Conservation (phyloP, 2,797 vertebrate genomes). For the Denticeps clupeoides region DNA sequence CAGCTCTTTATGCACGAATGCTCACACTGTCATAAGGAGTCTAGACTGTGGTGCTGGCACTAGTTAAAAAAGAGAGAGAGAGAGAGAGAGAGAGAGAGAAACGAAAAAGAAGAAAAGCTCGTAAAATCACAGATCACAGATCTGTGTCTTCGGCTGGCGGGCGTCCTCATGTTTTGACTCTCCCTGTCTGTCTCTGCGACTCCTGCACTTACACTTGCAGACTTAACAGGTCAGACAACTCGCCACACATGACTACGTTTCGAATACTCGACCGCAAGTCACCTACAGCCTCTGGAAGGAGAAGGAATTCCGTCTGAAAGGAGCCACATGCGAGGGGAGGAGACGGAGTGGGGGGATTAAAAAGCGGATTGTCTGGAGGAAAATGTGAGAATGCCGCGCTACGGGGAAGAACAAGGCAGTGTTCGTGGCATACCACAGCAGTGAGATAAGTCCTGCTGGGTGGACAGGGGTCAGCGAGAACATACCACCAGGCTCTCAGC, state of each 20-base stretch:
- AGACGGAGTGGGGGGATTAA: constrained; percentile 21
- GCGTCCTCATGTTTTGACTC: neutral
- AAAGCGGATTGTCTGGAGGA: constrained; percentile 23
- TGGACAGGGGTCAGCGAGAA: constrained; percentile 24
- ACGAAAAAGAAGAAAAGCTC: too few species aligned
- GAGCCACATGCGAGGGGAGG: constrained; percentile 16
- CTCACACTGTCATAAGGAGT: neutral
- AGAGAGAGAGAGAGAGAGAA: too few species aligned
- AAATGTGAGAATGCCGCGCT: constrained; percentile 18
- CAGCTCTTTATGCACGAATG: neutral
- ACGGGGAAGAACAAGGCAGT: constrained; percentile 19
- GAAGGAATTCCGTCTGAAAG: constrained; percentile 7
- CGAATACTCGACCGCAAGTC: constrained; percentile 15
- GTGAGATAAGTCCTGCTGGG: constrained; percentile 27
- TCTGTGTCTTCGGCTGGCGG: neutral
- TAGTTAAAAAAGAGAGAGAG: neutral
- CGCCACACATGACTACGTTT: constrained; percentile 9
- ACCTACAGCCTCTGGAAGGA: constrained; percentile 14
- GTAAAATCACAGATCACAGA: neutral
- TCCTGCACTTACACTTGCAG: constrained; percentile 3
- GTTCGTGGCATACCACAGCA: constrained; percentile 31
- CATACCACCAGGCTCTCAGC: constrained; percentile 12
- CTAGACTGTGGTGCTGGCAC: neutral
- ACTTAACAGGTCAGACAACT: constrained; percentile 9
- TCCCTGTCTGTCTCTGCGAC: neutral